Base-by-base conservation (phyloP, 2,113 vertebrate species). In the Erythrocercus mccallii region DNA sequence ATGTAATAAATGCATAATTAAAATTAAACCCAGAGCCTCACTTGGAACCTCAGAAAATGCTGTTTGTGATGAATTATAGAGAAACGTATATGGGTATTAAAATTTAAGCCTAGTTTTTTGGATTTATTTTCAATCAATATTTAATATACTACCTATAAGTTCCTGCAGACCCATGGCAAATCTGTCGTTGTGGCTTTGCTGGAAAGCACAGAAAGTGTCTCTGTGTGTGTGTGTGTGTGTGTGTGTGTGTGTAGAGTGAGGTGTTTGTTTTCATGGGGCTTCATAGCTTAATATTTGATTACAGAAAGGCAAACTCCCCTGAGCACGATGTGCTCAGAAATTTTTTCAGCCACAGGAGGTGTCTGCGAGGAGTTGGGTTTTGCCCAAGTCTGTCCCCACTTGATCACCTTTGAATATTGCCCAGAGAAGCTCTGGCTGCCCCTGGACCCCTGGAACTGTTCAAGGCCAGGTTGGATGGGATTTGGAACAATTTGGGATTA, bases 81-180 rank as follows among this genome's bases (percentile, higher is more conserved):
- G 90, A 72, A 69, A 73, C 3, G 14, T 47, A 70, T 71, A 5
- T 1, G 47, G 82, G 15, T 81, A 83, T 94, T 95, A 92, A 81
- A 80, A 88, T 66, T 77, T 61, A 88, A 86, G 82, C 82, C 54
- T 83, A 74, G 90, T 96, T 94, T 88, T 95, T 92, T 61, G 82
- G 90, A 77, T 94, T 96, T 92, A 61, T 92, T 90, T 92, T 77
- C 58, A 66, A 93, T 94, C 95, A 95, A 92, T 96, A 92, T 97
- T 95, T 92, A 77, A 92, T 86, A 38, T 0, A 1, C 56, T 76
- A 81, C 92, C 95, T 94, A 21, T 65, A 90, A 66, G 58, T 86
- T 92, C 50, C 30, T 61, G 54, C 3, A 0, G 64, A 24, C 70
- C 74, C 85, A 31, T n/a, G 47, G 81, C 53, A 19, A 62, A 69